Evolutionary conservation across 2,888 invertebrate species (phyloP).

Genomic region (Eueremaeus valkanovi): DNA sequence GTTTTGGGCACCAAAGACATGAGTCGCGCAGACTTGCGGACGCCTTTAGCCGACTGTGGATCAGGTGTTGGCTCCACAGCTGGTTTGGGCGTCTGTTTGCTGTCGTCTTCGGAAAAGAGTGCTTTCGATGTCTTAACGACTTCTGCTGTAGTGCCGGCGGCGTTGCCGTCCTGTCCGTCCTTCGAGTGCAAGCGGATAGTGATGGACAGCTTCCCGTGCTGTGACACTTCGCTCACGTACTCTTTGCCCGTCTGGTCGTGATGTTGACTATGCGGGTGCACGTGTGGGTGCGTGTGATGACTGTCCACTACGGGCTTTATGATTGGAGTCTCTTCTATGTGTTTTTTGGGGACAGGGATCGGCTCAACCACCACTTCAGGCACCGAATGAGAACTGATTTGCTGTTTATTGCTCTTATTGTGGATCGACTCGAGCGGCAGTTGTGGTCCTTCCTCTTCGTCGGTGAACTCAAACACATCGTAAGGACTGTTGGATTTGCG

Average conservation of each 20-base stretch:
- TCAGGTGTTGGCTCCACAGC: neutral
- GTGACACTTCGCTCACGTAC: slow-evolving; percentile 46
- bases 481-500: slow-evolving; percentile 56
- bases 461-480: slow-evolving; percentile 84
- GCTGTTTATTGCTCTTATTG: neutral
- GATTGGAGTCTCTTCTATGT: slow-evolving; percentile 2
- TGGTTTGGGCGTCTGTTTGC: slow-evolving; percentile 31
- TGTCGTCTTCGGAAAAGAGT: slow-evolving; percentile 43
- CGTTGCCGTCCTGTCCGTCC: slow-evolving; percentile 45
- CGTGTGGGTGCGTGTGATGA: slow-evolving; percentile 1
- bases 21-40: slow-evolving; percentile 48
- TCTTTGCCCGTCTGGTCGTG: slow-evolving; percentile 41
- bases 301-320: neutral
- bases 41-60: slow-evolving; percentile 43
- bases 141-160: slow-evolving; percentile 44
- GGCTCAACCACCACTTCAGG: neutral
- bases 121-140: slow-evolving; percentile 47
- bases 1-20: slow-evolving; percentile 62
- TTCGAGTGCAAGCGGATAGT: slow-evolving; percentile 46
- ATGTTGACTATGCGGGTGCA: too few relatives aligned
- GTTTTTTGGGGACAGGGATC: neutral
- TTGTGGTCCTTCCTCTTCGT: slow-evolving; percentile 61
- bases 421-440: slow-evolving; percentile 39
- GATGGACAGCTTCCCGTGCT: slow-evolving; percentile 47
- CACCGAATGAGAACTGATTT: neutral